These are phyloP conservation scores for Pangasius sanitwongsei DNA, from an alignment of 2,797 vertebrate species.

Conservation along the genomic window DNA sequence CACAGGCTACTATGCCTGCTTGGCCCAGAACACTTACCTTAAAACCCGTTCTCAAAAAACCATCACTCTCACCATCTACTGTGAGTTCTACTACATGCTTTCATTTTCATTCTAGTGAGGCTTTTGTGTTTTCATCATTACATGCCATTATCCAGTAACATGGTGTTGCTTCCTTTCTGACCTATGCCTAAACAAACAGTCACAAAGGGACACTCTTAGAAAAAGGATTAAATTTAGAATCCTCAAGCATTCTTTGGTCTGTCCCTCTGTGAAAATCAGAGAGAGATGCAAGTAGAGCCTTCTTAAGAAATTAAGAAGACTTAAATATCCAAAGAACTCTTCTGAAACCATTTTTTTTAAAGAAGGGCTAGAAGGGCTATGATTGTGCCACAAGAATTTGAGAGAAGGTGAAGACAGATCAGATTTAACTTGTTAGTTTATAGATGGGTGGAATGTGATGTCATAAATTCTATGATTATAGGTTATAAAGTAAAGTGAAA, in stretches of 20 bases:
- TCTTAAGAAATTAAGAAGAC: background rate
- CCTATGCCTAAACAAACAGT: background rate
- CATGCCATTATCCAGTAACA: conserved; percentile 19
- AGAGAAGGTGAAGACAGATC: background rate
- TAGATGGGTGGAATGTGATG: background rate
- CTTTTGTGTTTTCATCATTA: conserved; percentile 17
- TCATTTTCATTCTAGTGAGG: background rate
- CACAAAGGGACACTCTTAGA: background rate
- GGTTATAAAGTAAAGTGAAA: background rate
- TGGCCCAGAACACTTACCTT: conserved; percentile 83
- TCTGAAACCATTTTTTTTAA: background rate
- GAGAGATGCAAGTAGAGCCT: background rate
- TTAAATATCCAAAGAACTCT: background rate
- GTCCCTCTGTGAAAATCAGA: background rate
- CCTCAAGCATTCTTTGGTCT: background rate
- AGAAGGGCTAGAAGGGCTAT: background rate
- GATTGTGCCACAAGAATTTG: background rate
- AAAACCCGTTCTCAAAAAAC: conserved; percentile 82
- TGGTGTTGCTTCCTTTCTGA: background rate
- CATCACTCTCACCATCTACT: conserved; percentile 85
- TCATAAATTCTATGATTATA: background rate
- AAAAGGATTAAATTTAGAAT: background rate
- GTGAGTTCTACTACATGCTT: conserved; percentile 76
- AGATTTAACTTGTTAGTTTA: background rate
- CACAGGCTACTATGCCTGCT: conserved; percentile 85